A percentile compares a stretch with the other conserved stretches of the same genome.
Evolutionary conservation across 1,140 invertebrate species (phyloP).

Genomic region (Muscidifurax raptorellus): DNA sequence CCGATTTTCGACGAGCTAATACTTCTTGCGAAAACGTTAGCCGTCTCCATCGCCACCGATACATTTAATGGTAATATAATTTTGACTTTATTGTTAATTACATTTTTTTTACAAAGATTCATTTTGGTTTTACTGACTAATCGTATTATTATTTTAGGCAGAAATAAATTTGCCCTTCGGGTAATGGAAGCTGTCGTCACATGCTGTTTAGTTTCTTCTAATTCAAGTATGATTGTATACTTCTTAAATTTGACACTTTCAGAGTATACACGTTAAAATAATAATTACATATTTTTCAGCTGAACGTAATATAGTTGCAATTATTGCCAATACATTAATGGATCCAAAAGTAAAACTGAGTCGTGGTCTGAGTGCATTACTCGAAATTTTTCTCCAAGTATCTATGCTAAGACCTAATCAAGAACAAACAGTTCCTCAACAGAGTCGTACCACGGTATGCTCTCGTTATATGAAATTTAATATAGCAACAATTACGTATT

Average conservation of each 20-base stretch:
- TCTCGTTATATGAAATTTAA: not conserved
- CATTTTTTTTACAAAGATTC: not conserved
- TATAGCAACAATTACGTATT: not conserved
- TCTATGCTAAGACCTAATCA: slow-evolving; percentile 68
- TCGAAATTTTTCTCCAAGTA: slow-evolving; percentile 68
- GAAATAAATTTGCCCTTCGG: slow-evolving; percentile 68
- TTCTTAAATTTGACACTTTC: not conserved
- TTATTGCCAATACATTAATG: slow-evolving; percentile 64
- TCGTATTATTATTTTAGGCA: slow-evolving; percentile 61
- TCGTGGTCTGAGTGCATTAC: slow-evolving; percentile 67
- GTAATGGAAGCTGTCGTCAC: slow-evolving; percentile 72
- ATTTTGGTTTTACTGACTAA: not conserved
- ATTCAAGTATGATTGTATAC: slow-evolving; percentile 8
- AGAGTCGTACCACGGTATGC: slow-evolving; percentile 68
- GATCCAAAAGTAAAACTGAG: slow-evolving; percentile 63
- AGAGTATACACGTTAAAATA: not conserved
- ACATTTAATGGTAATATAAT: slow-evolving; percentile 67
- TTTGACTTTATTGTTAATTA: not conserved
- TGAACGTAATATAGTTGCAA: slow-evolving; percentile 64
- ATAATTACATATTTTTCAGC: slow-evolving; percentile 54
- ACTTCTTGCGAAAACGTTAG: slow-evolving; percentile 63
- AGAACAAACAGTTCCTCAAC: slow-evolving; percentile 67
- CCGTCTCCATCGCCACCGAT: slow-evolving; percentile 64
- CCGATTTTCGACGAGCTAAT: slow-evolving; percentile 56
- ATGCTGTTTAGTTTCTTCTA: slow-evolving; percentile 62